Evolutionary conservation across 1,140 invertebrate species (phyloP).

Genomic region (Protaetia brevitarsis): DNA sequence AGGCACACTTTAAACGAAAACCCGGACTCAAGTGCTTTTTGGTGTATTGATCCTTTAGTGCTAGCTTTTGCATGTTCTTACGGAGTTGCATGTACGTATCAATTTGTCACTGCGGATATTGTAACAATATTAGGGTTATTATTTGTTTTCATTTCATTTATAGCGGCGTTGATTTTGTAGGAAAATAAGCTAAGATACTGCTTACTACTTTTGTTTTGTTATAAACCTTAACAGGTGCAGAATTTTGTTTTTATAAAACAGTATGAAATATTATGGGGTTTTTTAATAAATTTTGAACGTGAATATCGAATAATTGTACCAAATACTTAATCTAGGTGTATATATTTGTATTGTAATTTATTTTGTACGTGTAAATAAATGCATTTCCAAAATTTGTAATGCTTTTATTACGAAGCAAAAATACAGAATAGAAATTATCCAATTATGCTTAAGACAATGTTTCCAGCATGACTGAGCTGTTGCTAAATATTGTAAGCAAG

Average conservation of each 20-base stretch:
- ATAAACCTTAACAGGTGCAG: no score
- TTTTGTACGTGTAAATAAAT: slow-evolving; percentile 10
- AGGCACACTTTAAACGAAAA: slow-evolving; percentile 24
- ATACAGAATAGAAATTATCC: no score
- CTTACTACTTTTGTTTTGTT: no score
- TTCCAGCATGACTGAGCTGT: no score
- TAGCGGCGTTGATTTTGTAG: slow-evolving; percentile 55
- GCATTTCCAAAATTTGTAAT: background rate
- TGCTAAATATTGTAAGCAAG: no score
- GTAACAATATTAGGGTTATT: slow-evolving; percentile 64
- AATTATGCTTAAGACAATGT: no score
- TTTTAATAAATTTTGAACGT: background rate
- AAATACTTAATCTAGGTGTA: slow-evolving; percentile 18
- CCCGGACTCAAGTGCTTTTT: slow-evolving; percentile 39
- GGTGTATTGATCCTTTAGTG: slow-evolving; percentile 55
- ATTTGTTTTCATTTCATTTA: slow-evolving; percentile 65
- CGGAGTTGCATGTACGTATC: slow-evolving; percentile 61
- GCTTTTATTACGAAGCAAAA: slow-evolving; percentile 16
- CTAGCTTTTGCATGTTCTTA: slow-evolving; percentile 63
- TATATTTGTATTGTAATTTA: slow-evolving; percentile 14
- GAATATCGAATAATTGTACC: background rate
- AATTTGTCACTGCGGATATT: slow-evolving; percentile 62
- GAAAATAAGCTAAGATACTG: background rate
- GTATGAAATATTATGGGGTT: no score
- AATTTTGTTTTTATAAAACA: no score